Conservation (phyloP, 2,113 vertebrate genomes). For the Dromiciops gliroides region DNA sequence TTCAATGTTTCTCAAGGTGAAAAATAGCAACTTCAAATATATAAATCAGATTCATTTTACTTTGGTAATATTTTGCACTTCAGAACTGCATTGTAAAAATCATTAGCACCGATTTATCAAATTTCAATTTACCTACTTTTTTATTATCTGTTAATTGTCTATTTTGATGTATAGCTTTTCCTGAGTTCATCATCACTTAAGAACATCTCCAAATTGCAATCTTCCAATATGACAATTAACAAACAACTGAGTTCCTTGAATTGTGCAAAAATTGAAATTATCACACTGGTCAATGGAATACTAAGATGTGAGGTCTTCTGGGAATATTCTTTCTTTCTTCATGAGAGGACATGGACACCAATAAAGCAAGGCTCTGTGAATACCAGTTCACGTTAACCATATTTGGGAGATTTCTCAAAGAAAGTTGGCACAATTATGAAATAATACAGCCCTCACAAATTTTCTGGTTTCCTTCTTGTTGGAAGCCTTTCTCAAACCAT, state of each 20-base stretch:
- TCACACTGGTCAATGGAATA: not conserved
- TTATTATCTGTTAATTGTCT: constrained; percentile 33
- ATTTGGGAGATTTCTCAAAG: not conserved
- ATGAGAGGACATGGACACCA: not conserved
- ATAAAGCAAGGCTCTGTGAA: not conserved
- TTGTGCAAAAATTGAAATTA: not conserved
- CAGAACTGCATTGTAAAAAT: not conserved
- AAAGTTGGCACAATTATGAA: not conserved
- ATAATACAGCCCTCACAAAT: not conserved
- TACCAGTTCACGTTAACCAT: not conserved
- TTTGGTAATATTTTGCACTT: not conserved
- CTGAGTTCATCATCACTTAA: constrained; percentile 2
- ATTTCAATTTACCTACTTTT: constrained; percentile 30
- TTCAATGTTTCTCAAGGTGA: not conserved
- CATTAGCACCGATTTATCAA: not conserved
- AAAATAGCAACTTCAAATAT: not conserved
- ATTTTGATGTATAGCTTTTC: not conserved
- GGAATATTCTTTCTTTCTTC: not conserved
- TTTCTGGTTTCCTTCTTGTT: not conserved
- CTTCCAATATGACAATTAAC: not conserved
- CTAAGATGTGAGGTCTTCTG: not conserved
- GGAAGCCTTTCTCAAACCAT: not conserved
- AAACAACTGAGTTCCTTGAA: not conserved
- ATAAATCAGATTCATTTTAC: not conserved
- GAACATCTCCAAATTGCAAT: constrained; percentile 11